phyloP scores from a whole-genome alignment of 2,797 vertebrate genomes.

The Megaceryle alcyon region DNA sequence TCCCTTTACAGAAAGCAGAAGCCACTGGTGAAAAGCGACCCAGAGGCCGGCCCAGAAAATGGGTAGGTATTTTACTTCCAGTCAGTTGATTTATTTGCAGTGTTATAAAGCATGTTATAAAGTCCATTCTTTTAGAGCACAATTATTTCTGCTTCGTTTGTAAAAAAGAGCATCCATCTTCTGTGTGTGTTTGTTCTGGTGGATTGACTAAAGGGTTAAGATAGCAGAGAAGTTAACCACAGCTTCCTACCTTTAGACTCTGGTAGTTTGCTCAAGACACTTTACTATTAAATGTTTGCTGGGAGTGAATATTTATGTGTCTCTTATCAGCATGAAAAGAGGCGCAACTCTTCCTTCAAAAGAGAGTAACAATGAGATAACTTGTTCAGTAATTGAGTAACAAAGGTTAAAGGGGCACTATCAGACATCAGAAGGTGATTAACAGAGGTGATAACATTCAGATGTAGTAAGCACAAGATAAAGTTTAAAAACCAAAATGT shows the following conservation, averaged over 20 bases:
- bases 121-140: background rate
- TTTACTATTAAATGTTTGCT: constrained; percentile 69
- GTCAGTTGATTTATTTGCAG: constrained; percentile 36
- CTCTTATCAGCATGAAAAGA: constrained; percentile 81
- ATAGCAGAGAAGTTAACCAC: background rate
- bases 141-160: background rate
- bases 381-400: constrained; percentile 65
- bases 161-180: background rate
- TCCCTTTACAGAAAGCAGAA: constrained; percentile 89
- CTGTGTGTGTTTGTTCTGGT: background rate
- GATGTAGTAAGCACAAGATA: constrained; percentile 34
- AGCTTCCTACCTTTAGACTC: constrained; percentile 59
- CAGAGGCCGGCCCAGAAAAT: constrained; percentile 98
- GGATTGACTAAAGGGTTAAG: constrained; percentile 63
- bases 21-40: constrained; percentile 92
- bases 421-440: constrained; percentile 63
- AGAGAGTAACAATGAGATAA: constrained; percentile 65
- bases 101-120: background rate
- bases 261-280: constrained; percentile 57
- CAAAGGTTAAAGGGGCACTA: constrained; percentile 67
- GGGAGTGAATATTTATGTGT: constrained; percentile 70
- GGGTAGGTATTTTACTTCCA: constrained; percentile 85
- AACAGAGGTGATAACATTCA: constrained; percentile 68
- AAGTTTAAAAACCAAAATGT: constrained; percentile 10
- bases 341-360: constrained; percentile 72